Evolutionary conservation across 2,888 invertebrate genomes (phyloP).

Genomic region (Tinea trinotella): DNA sequence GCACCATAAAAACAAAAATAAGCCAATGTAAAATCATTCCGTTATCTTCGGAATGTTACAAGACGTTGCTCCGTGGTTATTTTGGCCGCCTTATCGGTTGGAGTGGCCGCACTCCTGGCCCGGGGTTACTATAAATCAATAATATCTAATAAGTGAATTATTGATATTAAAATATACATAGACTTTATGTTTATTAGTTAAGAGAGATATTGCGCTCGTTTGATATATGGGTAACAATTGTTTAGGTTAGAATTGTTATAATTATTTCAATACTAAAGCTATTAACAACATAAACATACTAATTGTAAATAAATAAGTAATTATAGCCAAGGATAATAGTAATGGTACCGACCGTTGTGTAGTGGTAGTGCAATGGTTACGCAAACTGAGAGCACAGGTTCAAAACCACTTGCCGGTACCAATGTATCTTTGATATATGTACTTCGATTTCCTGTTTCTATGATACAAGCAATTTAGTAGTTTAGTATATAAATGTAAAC

Average conservation of each 20-base stretch:
- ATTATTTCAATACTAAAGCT: neutral
- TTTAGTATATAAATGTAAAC: no score
- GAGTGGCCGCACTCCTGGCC: constrained; percentile 44
- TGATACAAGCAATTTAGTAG: no score
- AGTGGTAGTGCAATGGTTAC: no score
- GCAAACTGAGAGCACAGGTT: no score
- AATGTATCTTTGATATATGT: no score
- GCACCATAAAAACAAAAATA: constrained; percentile 18
- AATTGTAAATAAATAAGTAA: no score
- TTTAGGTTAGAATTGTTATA: neutral
- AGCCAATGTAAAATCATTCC: constrained; percentile 18
- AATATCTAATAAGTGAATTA: constrained; percentile 48
- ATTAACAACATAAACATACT: no score
- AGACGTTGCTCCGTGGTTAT: constrained; percentile 39
- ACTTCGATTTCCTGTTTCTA: no score
- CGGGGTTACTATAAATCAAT: constrained; percentile 56
- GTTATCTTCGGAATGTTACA: constrained; percentile 39
- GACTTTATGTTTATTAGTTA: constrained; percentile 33
- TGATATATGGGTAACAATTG: neutral
- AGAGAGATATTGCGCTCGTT: constrained; percentile 1
- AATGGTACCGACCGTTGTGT: no score
- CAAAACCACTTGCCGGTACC: no score
- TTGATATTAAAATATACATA: constrained; percentile 31
- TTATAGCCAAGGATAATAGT: no score
- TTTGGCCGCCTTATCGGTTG: constrained; percentile 61